Percentiles rank a stretch among this genome's conserved stretches.
Evolutionary conservation across 2,797 vertebrate genomes (phyloP).

Genomic region (Hephaestus fuliginosus): DNA sequence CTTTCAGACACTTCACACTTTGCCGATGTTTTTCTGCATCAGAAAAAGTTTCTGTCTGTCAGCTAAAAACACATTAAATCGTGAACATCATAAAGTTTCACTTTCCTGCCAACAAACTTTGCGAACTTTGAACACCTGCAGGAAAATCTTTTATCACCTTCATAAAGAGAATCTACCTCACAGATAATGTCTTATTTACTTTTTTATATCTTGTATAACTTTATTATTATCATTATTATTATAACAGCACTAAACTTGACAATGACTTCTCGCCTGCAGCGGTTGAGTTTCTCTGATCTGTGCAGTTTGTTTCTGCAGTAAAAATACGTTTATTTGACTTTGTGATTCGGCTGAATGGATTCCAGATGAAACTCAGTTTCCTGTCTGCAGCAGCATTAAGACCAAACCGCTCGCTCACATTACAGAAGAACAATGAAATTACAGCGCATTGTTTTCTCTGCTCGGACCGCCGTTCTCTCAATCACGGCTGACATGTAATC

Average conservation of each 20-base stretch:
- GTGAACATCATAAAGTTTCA: background rate
- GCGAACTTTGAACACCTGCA: background rate
- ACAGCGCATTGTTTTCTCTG: slow-evolving; percentile 19
- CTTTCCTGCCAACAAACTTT: background rate
- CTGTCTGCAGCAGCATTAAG: background rate
- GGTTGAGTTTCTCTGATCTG: slow-evolving; percentile 1
- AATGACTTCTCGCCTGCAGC: slow-evolving; percentile 13
- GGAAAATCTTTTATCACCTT: background rate
- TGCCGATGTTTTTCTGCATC: background rate
- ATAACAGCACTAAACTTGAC: background rate
- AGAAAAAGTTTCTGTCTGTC: background rate
- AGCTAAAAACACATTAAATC: background rate
- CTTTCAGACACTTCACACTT: background rate
- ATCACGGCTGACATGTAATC: slow-evolving; percentile 59
- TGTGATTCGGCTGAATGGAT: background rate
- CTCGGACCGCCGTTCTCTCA: slow-evolving; percentile 34
- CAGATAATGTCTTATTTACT: background rate
- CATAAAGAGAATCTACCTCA: background rate
- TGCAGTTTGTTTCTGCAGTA: slow-evolving; percentile 31
- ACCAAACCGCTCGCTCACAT: slow-evolving; percentile 32
- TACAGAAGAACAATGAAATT: slow-evolving; percentile 58
- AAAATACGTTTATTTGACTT: slow-evolving; percentile 22
- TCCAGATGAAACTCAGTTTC: background rate
- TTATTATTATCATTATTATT: background rate
- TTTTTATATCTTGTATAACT: background rate